Conservation (phyloP, 2,113 vertebrate species). For the Oryzias curvinotus region DNA sequence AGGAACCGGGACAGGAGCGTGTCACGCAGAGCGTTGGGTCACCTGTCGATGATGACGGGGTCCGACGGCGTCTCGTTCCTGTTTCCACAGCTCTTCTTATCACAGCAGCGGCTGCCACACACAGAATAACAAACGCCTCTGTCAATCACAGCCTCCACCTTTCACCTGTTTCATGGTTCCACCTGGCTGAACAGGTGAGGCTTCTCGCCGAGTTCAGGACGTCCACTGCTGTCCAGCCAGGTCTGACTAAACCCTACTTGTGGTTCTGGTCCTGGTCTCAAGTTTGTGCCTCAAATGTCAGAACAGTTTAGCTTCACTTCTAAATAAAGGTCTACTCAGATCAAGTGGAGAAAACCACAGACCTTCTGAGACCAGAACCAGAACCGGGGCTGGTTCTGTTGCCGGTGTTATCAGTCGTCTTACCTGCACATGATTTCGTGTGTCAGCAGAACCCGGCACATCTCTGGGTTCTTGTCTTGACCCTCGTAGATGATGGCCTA, state of each 20-base stretch:
- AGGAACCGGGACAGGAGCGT: not conserved
- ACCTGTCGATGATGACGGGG: constrained; percentile 99
- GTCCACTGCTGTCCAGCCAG: not conserved
- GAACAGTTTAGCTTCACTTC: not conserved
- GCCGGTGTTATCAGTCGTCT: not conserved
- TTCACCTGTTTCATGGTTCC: not conserved
- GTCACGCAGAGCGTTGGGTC: constrained; percentile 32
- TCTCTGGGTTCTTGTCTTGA: constrained; percentile 69
- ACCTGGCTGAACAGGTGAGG: not conserved
- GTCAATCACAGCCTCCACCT: not conserved
- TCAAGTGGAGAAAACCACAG: not conserved
- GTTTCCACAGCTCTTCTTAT: constrained; percentile 99
- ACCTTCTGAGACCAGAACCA: not conserved
- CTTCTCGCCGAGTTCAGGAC: not conserved
- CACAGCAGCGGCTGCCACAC: constrained; percentile 88
- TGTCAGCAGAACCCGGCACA: constrained; percentile 67
- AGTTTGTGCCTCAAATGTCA: not conserved
- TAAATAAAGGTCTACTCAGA: no score
- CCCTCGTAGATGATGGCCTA: constrained; percentile 69
- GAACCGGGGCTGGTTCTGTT: not conserved
- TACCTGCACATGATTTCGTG: constrained; percentile 74
- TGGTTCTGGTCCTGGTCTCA: not conserved
- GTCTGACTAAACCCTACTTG: not conserved
- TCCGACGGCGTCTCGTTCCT: constrained; percentile 96
- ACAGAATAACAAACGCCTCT: constrained; percentile 8